A percentile compares a stretch with the other conserved stretches of the same genome.
phyloP scores from a whole-genome alignment of 2,888 invertebrate species.

The Tetragonisca angustula region DNA sequence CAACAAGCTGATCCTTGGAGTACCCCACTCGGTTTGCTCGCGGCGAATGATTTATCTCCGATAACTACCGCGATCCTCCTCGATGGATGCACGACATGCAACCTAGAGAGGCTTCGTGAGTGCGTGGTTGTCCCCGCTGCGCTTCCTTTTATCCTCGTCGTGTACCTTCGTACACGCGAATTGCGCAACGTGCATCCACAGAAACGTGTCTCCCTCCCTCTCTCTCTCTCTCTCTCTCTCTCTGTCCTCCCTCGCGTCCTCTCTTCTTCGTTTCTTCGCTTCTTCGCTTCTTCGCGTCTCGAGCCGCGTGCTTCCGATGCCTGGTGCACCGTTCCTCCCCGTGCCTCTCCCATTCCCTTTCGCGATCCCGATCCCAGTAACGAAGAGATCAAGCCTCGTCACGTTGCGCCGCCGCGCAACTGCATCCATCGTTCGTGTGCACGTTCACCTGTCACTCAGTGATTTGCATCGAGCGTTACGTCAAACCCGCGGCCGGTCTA shows the following conservation, averaged over 20 bases:
- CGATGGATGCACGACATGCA: constrained; percentile 29
- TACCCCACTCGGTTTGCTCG: constrained; percentile 21
- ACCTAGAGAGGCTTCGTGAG: constrained; percentile 7
- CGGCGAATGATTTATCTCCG: constrained; percentile 64
- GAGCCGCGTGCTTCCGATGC: constrained; percentile 42
- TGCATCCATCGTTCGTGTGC: constrained; percentile 34
- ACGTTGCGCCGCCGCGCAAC: constrained; percentile 60
- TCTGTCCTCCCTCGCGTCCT: too few relatives aligned
- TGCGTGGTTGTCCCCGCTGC: constrained; percentile 43
- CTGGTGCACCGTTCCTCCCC: constrained; percentile 5
- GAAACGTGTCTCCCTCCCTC: constrained; percentile 55
- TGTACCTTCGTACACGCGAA: constrained; percentile 59
- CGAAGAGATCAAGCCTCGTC: constrained; percentile 63
- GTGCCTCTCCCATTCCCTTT: constrained; percentile 28
- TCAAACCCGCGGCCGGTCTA: constrained; percentile 53
- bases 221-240: not conserved
- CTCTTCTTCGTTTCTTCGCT: too few relatives aligned
- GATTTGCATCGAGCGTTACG: constrained; percentile 69
- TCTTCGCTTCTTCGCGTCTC: constrained; percentile 2
- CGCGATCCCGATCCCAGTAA: constrained; percentile 45
- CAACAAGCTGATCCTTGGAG: constrained; percentile 49
- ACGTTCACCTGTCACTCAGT: constrained; percentile 62
- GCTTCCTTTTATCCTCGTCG: constrained; percentile 60
- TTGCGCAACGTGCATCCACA: constrained; percentile 71
- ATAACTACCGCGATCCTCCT: constrained; percentile 59